phyloP scores from a whole-genome alignment of 2,888 invertebrate genomes.

The Odontocolon sp. region DNA sequence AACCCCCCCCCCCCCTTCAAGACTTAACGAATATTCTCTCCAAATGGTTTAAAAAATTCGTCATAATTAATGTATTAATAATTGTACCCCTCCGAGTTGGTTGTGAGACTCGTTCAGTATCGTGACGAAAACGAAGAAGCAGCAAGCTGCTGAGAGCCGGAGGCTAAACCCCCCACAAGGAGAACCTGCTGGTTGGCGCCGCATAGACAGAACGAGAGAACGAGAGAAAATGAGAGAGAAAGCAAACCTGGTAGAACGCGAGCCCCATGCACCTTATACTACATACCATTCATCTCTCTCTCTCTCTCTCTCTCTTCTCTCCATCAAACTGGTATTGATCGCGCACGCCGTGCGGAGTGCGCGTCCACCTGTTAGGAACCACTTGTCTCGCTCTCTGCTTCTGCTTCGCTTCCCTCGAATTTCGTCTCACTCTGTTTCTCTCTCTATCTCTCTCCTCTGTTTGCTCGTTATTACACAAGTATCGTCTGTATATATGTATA shows the following conservation, averaged over 20 bases:
- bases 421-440: constrained; percentile 10
- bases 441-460: constrained; percentile 7
- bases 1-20: background rate
- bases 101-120: background rate
- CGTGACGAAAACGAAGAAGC: background rate
- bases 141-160: constrained; percentile 7
- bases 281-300: too few relatives aligned
- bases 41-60: background rate
- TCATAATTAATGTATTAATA: background rate
- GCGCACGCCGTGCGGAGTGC: constrained; percentile 46
- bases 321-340: constrained; percentile 66
- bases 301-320: constrained; percentile 56
- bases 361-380: constrained; percentile 62
- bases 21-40: background rate
- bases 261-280: constrained; percentile 58
- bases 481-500: background rate
- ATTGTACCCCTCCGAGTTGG: background rate
- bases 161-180: constrained; percentile 30
- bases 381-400: constrained; percentile 48
- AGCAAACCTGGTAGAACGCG: constrained; percentile 51
- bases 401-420: constrained; percentile 24
- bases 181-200: constrained; percentile 26
- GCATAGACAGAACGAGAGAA: constrained; percentile 14
- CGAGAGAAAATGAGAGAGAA: constrained; percentile 37
- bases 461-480: constrained; percentile 1